Base-by-base conservation (phyloP, 2,888 invertebrate species). In the Augochlorella aurata region DNA sequence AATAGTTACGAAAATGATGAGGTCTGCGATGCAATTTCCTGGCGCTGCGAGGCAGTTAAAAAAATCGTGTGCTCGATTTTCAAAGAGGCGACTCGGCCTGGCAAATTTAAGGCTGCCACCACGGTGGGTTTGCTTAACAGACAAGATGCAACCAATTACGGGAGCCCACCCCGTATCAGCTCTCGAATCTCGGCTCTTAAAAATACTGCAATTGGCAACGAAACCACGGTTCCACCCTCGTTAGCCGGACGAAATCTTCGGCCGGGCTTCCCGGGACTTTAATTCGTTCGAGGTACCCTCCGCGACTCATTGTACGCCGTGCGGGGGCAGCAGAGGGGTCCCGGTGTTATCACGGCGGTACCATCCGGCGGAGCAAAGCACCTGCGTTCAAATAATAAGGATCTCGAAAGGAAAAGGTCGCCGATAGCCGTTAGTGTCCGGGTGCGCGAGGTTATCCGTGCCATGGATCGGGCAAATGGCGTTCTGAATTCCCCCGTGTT, bases 401-500 rank as follows among this genome's bases (percentile, higher is more conserved):
- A 86, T 86, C 86, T 75, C 69, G 79, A 79, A 85, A 76, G 74
- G 79, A 79, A 86, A 87, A 38, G 86, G 79, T 85, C 86, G 83
- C 66, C 77, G 83, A 83, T 79, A 81, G 77, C 81, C 77, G 81
- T 79, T 85, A 79, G 82, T 84, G 87, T 87, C 87, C 87, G 87
- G 87, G 87, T 87, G 83, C 83, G 83, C 81, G 85, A 87, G 87
- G 87, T 87, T 85, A 87, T 87, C 87, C 87, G 77, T 83, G 86
- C 71, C 85, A 82, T 75, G 86, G 85, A 87, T 87, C 85, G 84
- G 83, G 72, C 74, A 80, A 63, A 61, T 72, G 75, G 81, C 79
- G 81, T 79, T 85, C 85, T 87, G 85, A 87, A 87, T 87, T 87
- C 84, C 74, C 45, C 81, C 85, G 85, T 83, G 68, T 78, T 29